phyloP scores from a whole-genome alignment of 2,797 vertebrate genomes.

The Helicolenus hilgendorfi region DNA sequence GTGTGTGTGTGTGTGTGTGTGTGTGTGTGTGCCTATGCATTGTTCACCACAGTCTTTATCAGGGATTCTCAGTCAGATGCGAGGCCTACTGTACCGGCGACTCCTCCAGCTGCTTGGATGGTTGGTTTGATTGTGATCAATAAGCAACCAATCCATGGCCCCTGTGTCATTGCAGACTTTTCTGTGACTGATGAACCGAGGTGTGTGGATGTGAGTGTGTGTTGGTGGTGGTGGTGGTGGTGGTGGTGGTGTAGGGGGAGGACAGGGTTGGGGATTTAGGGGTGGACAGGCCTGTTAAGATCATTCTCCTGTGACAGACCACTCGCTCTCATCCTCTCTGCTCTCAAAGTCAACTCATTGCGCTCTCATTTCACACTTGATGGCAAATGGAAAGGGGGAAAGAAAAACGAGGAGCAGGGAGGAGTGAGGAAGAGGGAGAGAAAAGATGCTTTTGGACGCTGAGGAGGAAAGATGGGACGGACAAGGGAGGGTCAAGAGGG shows the following conservation, averaged over 20 bases:
- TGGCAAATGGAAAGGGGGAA: conserved; percentile 51
- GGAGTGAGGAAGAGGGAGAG: conserved; percentile 15
- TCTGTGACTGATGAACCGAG: conserved; percentile 7
- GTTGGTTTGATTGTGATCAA: conserved; percentile 67
- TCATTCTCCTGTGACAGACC: conserved; percentile 80
- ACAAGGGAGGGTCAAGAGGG: conserved; percentile 7
- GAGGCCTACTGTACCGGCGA: background rate
- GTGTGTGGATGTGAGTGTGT: background rate
- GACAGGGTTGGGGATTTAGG: conserved; percentile 30
- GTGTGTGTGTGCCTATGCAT: background rate
- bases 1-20: background rate
- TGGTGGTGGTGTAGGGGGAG: background rate
- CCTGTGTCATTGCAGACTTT: conserved; percentile 26
- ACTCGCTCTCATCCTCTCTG: conserved; percentile 57
- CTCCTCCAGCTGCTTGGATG: conserved; percentile 35
- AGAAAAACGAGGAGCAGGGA: background rate
- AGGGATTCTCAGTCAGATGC: conserved; percentile 7
- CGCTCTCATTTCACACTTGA: conserved; percentile 85
- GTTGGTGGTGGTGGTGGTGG: background rate
- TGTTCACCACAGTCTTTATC: conserved; percentile 36
- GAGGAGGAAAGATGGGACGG: background rate
- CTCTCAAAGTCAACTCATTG: conserved; percentile 75
- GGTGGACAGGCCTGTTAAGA: conserved; percentile 57
- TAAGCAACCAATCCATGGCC: conserved; percentile 34
- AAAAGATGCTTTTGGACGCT: conserved; percentile 8